Percentiles rank a stretch among this genome's conserved stretches.
These are phyloP conservation scores for Gymnoscelis rufifasciata DNA, from an alignment of 2,888 invertebrate genomes.

Conservation along the genomic window DNA sequence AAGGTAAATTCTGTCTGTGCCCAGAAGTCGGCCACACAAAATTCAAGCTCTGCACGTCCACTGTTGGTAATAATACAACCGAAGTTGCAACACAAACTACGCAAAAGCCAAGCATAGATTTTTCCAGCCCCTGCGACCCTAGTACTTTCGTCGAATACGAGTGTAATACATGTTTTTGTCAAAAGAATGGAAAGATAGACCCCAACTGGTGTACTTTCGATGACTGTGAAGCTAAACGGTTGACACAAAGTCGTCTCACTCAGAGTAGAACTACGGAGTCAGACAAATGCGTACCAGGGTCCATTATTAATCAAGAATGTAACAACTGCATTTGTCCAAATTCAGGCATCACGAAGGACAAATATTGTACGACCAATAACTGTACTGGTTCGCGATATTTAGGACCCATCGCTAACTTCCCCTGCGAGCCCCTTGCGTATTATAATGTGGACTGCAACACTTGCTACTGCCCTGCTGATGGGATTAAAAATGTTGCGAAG, in stretches of 20 bases:
- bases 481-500: conserved; percentile 59
- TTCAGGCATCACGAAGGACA: conserved; percentile 45
- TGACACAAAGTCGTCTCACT: conserved; percentile 41
- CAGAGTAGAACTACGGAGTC: not conserved
- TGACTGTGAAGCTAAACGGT: conserved; percentile 54
- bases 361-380: conserved; percentile 55
- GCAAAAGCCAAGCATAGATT: conserved; percentile 31
- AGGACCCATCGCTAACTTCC: conserved; percentile 34
- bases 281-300: conserved; percentile 50
- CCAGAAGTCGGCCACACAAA: conserved; percentile 46
- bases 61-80: conserved; percentile 8
- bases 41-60: conserved; percentile 47
- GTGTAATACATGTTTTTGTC: conserved; percentile 69
- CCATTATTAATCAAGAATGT: conserved; percentile 54
- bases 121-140: conserved; percentile 50
- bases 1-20: conserved; percentile 56
- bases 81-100: not conserved
- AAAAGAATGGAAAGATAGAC: conserved; percentile 56
- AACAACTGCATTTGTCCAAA: conserved; percentile 69
- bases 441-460: conserved; percentile 67
- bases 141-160: conserved; percentile 60
- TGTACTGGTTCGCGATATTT: conserved; percentile 36
- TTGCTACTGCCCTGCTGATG: conserved; percentile 59
- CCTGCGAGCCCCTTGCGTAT: conserved; percentile 59
- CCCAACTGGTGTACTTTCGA: conserved; percentile 69